A percentile compares a stretch with the other conserved stretches of the same genome.
Conservation (phyloP, 2,113 vertebrate genomes). For the Hippocampus guttulatus region DNA sequence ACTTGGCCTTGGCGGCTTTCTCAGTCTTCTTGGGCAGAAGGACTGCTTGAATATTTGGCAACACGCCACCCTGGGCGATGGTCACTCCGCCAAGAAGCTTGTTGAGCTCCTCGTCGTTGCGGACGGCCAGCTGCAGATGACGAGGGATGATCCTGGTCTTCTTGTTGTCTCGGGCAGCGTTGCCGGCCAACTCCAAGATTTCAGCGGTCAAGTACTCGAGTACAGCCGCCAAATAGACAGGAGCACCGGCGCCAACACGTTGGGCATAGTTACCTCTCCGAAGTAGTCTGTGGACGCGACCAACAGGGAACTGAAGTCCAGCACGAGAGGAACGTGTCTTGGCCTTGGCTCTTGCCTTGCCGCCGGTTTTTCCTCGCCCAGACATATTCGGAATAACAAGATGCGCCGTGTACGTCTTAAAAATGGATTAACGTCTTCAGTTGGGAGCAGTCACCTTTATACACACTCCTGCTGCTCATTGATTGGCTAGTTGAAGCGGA, state of each 20-base stretch:
- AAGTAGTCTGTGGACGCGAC: not conserved
- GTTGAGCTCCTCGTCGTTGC: constrained; percentile 3
- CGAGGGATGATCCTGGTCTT: not conserved
- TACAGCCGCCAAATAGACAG: not conserved
- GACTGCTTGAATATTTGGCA: not conserved
- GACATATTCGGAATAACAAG: not conserved
- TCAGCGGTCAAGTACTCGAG: constrained; percentile 1
- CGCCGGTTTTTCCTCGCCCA: not conserved
- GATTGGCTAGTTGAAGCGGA: not conserved
- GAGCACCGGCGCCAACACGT: not conserved
- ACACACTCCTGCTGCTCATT: not conserved
- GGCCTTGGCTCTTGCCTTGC: not conserved
- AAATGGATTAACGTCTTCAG: too few species aligned
- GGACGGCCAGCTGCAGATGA: not conserved
- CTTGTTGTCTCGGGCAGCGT: constrained; percentile 3
- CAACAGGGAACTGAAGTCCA: not conserved
- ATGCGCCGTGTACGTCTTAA: too few species aligned
- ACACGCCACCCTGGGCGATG: not conserved
- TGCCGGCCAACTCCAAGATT: not conserved
- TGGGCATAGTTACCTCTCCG: not conserved
- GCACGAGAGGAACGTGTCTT: not conserved
- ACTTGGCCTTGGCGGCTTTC: constrained; percentile 38
- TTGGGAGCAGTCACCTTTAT: not conserved
- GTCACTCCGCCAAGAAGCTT: not conserved
- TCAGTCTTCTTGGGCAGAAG: not conserved